Evolutionary conservation across 2,113 vertebrate species (phyloP), one percentile per base, ranked within the genome.

Genomic region (Brienomyrus longianalis): DNA sequence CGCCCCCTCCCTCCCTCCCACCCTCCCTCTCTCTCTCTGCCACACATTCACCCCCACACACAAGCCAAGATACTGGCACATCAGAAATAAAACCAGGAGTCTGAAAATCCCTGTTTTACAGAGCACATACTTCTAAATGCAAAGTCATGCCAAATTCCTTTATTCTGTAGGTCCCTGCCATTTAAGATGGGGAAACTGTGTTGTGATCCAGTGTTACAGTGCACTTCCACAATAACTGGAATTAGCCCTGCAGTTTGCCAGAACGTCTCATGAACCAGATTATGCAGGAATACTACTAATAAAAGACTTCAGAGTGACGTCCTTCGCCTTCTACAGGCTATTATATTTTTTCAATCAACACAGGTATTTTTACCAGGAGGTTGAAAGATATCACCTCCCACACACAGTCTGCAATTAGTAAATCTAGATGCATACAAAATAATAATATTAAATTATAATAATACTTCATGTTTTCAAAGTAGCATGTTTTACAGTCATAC

Each of bases 181-280:
- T 59, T 70, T 83, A 43, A 74, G 84, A 87, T 15, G 6, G 35
- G 48, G 43, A 88, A 59, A 43, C 83, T 43, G 52, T 48, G 70
- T 89, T 48, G 70, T 89, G 88, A 88, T 70, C 90, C 87, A 89
- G 31, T 66, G 89, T 90, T 51, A 88, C 86, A 62, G 35, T 17
- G 31, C 51, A 70, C 15, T 88, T 70, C 15, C 70, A 88, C 39
- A 88, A 83, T 90, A 59, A 83, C 56, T 88, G 31, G 56, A 90
- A 83, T 90, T 83, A 90, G 56, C 39, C 52, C 31, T 47, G 51
- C 54, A 70, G 89, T 47, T 31, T 83, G 31, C 66, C 50, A 87
- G 51, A 39, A 80, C 70, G 89, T 87, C 85, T 52, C n/a, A 87
- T 80, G 47, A 87, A 90, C 59, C 48, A 56, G 48, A 87, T 80